Evolutionary conservation across 2,113 vertebrate species (phyloP).

Genomic region (Grantiella picta): DNA sequence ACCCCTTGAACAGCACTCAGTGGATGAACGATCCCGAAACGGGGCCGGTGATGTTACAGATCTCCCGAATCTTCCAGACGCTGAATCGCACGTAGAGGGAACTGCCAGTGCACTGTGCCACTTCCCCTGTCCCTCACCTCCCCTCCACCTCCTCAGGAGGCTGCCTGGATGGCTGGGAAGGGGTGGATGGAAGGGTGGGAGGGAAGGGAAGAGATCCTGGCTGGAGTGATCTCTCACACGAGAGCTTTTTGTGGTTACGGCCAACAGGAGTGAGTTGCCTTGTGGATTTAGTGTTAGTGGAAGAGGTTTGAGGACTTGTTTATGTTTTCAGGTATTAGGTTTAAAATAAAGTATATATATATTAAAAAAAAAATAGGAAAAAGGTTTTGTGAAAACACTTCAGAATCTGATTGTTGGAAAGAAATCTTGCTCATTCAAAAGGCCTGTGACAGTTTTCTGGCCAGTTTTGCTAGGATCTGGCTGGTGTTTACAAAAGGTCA

Average conservation of each 20-base stretch:
- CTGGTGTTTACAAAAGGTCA: slow-evolving; percentile 60
- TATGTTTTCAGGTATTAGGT: slow-evolving; percentile 53
- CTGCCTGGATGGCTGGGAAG: background rate
- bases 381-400: slow-evolving; percentile 73
- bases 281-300: slow-evolving; percentile 58
- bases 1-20: slow-evolving; percentile 97
- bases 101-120: background rate
- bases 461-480: background rate
- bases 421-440: background rate
- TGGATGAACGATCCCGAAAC: slow-evolving; percentile 99
- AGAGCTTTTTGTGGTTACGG: slow-evolving; percentile 21
- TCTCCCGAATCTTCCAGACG: slow-evolving; percentile 98
- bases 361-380: slow-evolving; percentile 53
- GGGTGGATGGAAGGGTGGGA: background rate
- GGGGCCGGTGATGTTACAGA: slow-evolving; percentile 98
- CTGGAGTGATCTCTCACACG: background rate
- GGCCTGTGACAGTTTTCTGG: background rate
- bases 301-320: slow-evolving; percentile 40
- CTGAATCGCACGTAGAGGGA: slow-evolving; percentile 91
- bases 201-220: background rate
- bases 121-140: background rate
- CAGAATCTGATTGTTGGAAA: slow-evolving; percentile 43
- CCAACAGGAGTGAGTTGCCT: slow-evolving; percentile 52
- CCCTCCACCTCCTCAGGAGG: background rate
- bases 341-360: slow-evolving; percentile 13